phyloP scores from a whole-genome alignment of 2,888 invertebrate species.

The Neocrepidodera transversa region DNA sequence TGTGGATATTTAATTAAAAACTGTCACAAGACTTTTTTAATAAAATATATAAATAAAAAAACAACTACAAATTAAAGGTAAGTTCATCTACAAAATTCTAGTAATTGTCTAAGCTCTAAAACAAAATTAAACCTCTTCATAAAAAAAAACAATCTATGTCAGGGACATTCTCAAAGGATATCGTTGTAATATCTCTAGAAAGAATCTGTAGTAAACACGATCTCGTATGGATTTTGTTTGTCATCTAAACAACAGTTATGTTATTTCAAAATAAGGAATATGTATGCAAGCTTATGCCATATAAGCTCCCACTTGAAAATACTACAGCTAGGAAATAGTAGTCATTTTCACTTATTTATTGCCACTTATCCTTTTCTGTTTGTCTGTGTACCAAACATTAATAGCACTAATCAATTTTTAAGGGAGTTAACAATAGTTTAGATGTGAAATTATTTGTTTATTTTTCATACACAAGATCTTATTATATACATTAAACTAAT shows the following conservation, averaged over 20 bases:
- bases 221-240: conserved; percentile 11
- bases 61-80: too few species aligned
- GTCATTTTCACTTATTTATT: conserved; percentile 3
- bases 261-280: conserved; percentile 10
- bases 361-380: background rate
- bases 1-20: too few species aligned
- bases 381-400: background rate
- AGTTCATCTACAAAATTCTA: too few species aligned
- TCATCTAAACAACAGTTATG: conserved; percentile 9
- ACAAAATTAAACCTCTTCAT: background rate
- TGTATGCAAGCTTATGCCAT: conserved; percentile 3
- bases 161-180: background rate
- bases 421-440: background rate
- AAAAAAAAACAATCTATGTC: background rate
- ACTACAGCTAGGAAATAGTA: background rate
- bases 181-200: background rate
- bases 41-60: too few species aligned
- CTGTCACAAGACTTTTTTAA: too few species aligned
- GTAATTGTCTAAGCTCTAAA: too few species aligned
- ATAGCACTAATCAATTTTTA: background rate
- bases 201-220: conserved; percentile 9
- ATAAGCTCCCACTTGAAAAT: conserved; percentile 8
- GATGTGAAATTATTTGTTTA: too few species aligned
- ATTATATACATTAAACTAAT: too few species aligned
- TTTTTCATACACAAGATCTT: too few species aligned